Base-by-base conservation (phyloP, 2,888 invertebrate genomes). In the Caenorhabditis zanzibari region DNA sequence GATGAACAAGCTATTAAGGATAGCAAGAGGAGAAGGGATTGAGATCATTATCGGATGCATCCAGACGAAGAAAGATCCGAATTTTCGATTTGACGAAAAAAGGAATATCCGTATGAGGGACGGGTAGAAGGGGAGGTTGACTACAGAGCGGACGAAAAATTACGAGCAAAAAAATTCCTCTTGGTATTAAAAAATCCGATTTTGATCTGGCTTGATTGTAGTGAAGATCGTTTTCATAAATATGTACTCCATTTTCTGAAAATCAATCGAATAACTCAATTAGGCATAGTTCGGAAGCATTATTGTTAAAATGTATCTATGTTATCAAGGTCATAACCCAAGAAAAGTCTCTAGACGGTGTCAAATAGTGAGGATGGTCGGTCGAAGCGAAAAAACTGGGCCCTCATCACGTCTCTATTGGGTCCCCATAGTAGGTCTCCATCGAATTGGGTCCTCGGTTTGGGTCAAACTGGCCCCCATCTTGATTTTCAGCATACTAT, bases 51-150 rank as follows among this genome's bases (percentile, higher is more conserved):
- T 38, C 47, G 24, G 63, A 74, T 38, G 63, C 47, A 52, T 41
- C 63, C 63, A n/a, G 38, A 63, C 59, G 47, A 74, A 19, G n/a
- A 73, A 19, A 68, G 68, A 68, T 68, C 68, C 68, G 68, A 68
- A 38, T 22, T 63, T 64, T 54, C 49, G 73, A 49, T 52, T 73
- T 35, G 61, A 63, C n/a, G 28, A 44, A n/a, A 44, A n/a, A 47
- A 19, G 41, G 41, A 19, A 28, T 35, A 74, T 74, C 64, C 54
- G 54, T n/a, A 38, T 52, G 73, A 24, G 19, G 22, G 16, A 41
- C 26, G n/a, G 54, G 54, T 38, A 6, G 12, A 32, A 59, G 24
- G 14, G 24, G n/a, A 52, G 52, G 52, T 66, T 32, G 26, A n/a
- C 16, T n/a, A 19, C 14, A 32, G 22, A 38, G 19, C n/a, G 28